Base-by-base conservation (phyloP, 2,113 vertebrate genomes). In the Athene cunicularia region DNA sequence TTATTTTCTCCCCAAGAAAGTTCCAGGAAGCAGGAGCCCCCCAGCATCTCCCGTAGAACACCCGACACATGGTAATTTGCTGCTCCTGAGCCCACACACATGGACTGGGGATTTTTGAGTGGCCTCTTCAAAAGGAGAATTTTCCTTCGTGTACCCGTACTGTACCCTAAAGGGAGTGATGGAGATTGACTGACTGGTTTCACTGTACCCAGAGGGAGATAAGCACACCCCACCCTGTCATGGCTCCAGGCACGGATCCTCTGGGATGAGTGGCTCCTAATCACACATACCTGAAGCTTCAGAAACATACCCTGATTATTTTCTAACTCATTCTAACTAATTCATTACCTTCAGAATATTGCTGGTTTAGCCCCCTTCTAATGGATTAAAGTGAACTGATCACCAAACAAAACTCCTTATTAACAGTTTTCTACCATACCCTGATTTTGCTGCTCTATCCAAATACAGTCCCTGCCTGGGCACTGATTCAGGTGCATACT, bases 181-280 rank as follows among this genome's bases (percentile, higher is more conserved):
- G 77, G 30, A 74, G 72, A 70, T 49, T 1, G 28, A 14, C 5
- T 39, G 45, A 11, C n/a, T 6, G 19, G 7, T 41, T 93, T 32
- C 55, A 27, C 23, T 26, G 16, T 1, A 6, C 58, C 71, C 66
- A 18, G 60, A 52, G 49, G 62, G 55, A 39, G 30, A 67, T 9
- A 6, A 79, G 39, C 11, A 33, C 27, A 6, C 14, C 55, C 33
- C 2, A 1, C 0, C 6, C 30, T 23, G 13, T 21, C 6, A 11
- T 50, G 62, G 70, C 70, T 93, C 8, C 73, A 52, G 81, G 77
- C 73, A 47, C 2, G 6, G 58, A 30, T 94, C 52, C n/a, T 39
- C 66, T 24, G 55, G 19, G 6, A 27, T 8, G 9, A 9, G 20
- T 52, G 35, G 16, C 60, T 93, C 62, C 45, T 68, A 18, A 75